Conservation (phyloP, 2,113 vertebrate species). For the Murina feae region DNA sequence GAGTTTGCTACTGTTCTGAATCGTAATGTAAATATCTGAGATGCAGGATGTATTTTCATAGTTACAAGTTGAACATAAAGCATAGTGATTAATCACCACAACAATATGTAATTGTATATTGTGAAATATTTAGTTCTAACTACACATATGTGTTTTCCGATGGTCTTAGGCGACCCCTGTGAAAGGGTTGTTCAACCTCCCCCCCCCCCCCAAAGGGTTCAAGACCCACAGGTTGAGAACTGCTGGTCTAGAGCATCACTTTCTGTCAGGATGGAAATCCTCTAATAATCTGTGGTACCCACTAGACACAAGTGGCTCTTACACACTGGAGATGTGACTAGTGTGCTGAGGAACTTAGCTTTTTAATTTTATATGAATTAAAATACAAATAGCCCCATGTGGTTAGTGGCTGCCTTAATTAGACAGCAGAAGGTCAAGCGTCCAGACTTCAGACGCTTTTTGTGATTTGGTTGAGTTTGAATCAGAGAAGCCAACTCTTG, state of each 20-base stretch:
- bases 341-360: background rate
- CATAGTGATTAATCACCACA: too few relatives aligned
- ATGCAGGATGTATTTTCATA: too few relatives aligned
- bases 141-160: too few relatives aligned
- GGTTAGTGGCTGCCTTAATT: background rate
- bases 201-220: too few relatives aligned
- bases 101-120: too few relatives aligned
- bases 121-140: too few relatives aligned
- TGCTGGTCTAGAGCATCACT: background rate
- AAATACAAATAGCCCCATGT: background rate
- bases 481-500: background rate
- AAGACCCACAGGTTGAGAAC: too few relatives aligned
- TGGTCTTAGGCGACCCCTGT: too few relatives aligned
- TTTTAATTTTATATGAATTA: constrained; percentile 16
- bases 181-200: too few relatives aligned
- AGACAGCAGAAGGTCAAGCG: background rate
- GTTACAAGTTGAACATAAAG: too few relatives aligned
- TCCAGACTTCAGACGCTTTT: background rate
- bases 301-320: background rate
- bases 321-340: background rate
- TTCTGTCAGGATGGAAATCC: background rate
- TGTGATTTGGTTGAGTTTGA: constrained; percentile 37
- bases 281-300: background rate
- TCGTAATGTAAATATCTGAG: too few relatives aligned
- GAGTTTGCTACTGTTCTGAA: too few relatives aligned